These are phyloP conservation scores for Thereva nobilitata DNA, from an alignment of 2,888 invertebrate species.

Conservation along the genomic window DNA sequence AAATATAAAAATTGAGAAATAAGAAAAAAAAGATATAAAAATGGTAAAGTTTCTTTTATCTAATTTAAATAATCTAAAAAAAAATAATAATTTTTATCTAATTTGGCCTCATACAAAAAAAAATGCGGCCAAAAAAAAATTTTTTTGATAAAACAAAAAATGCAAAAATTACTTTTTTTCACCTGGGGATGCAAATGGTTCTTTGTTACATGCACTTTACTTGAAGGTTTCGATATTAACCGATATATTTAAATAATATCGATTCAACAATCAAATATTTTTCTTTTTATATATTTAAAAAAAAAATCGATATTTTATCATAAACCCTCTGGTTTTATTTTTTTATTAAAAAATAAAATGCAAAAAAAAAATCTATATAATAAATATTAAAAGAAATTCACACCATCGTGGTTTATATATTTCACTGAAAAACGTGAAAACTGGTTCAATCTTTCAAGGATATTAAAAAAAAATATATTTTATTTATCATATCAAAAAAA, in stretches of 20 bases:
- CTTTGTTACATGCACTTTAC: too few relatives aligned
- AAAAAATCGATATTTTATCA: constrained; percentile 23
- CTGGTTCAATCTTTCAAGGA: constrained; percentile 25
- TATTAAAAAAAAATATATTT: constrained; percentile 31
- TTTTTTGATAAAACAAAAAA: constrained; percentile 6
- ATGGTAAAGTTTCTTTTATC: constrained; percentile 34
- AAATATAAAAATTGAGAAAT: constrained; percentile 29
- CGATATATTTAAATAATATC: too few relatives aligned
- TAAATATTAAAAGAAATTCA: too few relatives aligned
- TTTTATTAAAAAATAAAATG: too few relatives aligned
- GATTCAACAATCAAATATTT: too few relatives aligned
- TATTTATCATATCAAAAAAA: constrained; percentile 25
- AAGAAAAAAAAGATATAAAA: constrained; percentile 18
- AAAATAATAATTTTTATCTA: too few relatives aligned
- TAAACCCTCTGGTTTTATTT: too few relatives aligned
- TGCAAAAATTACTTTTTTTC: constrained; percentile 1
- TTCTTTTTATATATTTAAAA: too few relatives aligned
- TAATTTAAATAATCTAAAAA: constrained; percentile 24
- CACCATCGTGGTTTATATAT: constrained; percentile 5
- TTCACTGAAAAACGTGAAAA: constrained; percentile 11
- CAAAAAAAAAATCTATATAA: too few relatives aligned
- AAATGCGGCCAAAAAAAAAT: constrained; percentile 26
- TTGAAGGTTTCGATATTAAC: too few relatives aligned
- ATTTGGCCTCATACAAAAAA: too few relatives aligned
- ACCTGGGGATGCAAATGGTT: constrained; percentile 32